A percentile compares a stretch with the other conserved stretches of the same genome.
Evolutionary conservation across 2,797 vertebrate genomes (phyloP).

Genomic region (Bradypus variegatus): DNA sequence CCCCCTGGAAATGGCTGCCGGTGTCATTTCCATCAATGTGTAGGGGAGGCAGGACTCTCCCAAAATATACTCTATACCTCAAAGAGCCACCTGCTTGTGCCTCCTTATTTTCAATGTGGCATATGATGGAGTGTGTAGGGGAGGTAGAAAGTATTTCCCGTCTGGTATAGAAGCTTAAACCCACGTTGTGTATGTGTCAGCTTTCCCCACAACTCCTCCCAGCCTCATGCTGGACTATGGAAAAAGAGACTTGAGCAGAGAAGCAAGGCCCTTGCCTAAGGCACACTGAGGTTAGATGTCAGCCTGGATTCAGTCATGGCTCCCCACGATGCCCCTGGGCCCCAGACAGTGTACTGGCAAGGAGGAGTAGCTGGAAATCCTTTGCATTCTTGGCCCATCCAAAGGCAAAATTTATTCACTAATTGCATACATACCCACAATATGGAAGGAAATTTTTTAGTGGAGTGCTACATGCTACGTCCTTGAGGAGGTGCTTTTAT

Average conservation of each 20-base stretch:
- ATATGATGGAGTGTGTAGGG: background rate
- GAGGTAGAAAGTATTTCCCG: background rate
- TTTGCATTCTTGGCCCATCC: background rate
- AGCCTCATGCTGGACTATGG: background rate
- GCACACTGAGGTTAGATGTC: background rate
- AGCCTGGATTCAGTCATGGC: background rate
- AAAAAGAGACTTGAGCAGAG: background rate
- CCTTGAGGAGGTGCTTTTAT: background rate
- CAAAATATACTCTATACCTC: conserved; percentile 49
- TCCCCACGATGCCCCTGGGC: background rate
- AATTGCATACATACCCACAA: background rate
- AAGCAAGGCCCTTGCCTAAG: conserved; percentile 5
- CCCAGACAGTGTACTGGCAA: background rate
- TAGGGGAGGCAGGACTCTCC: conserved; percentile 9
- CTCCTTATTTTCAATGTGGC: background rate
- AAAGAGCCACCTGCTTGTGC: background rate
- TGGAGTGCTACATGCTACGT: background rate
- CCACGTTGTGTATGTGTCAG: background rate
- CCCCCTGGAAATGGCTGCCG: background rate
- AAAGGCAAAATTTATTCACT: background rate
- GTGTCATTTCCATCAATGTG: background rate
- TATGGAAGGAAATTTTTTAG: background rate
- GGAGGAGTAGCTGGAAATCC: background rate
- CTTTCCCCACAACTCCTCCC: background rate
- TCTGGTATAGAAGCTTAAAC: background rate